Evolutionary conservation across 2,888 invertebrate species (phyloP), one percentile per base, ranked within the genome.

Genomic region (Smittia sp.): DNA sequence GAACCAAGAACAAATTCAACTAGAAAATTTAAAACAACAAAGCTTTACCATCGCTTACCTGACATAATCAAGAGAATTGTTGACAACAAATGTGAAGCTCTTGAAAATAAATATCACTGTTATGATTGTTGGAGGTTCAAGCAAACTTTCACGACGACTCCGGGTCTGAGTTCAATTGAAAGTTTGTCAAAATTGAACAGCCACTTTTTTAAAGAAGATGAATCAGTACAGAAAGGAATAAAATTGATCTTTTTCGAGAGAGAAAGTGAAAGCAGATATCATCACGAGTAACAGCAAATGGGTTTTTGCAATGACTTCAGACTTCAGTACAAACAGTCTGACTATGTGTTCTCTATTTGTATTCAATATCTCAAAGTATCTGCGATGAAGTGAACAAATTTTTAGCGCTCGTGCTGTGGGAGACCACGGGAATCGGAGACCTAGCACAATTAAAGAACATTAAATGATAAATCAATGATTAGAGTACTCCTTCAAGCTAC

Each of bases 21-120:
- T 32, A 32, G 32, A 6, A 32, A 32, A 32, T 3, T 46, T 13
- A 46, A 46, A 15, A 46, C 2, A 46, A 46, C 46, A 46, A 46
- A 46, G 46, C 46, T 46, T 46, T 46, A 46, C 46, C 46, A 46
- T 46, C 46, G 46, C 46, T 46, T 46, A 46, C 46, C 46, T 46
- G 46, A 46, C 15, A 46, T 46, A 15, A 6, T n/a, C 46, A 46
- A n/a, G 11, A n/a, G 46, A 46, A 46, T 46, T 15, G 46, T 46
- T 46, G 15, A 46, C 46, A 46, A 46, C 46, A 15, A 46, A 46
- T 46, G 2, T 13, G 11, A 46, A 46, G 15, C 11, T 38, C 11
- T 38, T 38, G 7, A 6, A 38, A 38, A 38, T 38, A 38, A 38
- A 38, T n/a, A 46, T 15, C 46, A 6, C n/a, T 46, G 46, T 46